phyloP scores from a whole-genome alignment of 1,140 invertebrate genomes.

The Drosophila orosa region DNA sequence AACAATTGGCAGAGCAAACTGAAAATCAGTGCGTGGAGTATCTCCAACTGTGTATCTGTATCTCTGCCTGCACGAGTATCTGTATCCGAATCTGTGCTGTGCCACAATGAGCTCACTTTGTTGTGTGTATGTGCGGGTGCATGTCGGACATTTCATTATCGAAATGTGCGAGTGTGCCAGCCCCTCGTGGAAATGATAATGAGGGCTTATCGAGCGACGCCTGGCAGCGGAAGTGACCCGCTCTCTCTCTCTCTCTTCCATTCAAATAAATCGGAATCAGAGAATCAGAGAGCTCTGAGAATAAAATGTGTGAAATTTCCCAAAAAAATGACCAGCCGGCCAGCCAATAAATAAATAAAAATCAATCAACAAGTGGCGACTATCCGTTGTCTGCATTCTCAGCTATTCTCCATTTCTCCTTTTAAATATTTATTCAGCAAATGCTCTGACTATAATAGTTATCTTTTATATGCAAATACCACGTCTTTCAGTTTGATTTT shows the following conservation, averaged over 20 bases:
- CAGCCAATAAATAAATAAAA: slow-evolving; percentile 62
- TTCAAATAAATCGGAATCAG: slow-evolving; percentile 41
- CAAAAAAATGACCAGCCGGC: slow-evolving; percentile 1
- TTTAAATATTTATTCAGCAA: not conserved
- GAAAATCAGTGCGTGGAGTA: slow-evolving; percentile 75
- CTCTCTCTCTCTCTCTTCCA: slow-evolving; percentile 29
- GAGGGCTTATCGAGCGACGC: slow-evolving; percentile 66
- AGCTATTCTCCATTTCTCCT: not conserved
- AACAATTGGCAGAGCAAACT: slow-evolving; percentile 71
- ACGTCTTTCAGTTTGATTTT: not conserved
- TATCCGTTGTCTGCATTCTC: not conserved
- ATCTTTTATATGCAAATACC: not conserved
- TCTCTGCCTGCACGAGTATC: slow-evolving; percentile 31
- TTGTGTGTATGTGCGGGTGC: slow-evolving; percentile 69
- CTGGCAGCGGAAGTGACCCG: slow-evolving; percentile 35
- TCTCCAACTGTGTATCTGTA: slow-evolving; percentile 53
- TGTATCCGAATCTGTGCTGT: slow-evolving; percentile 29
- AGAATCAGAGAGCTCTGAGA: not conserved
- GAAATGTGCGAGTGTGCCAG: slow-evolving; percentile 40
- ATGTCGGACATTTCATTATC: slow-evolving; percentile 79
- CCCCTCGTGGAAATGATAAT: slow-evolving; percentile 67
- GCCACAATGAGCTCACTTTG: slow-evolving; percentile 77
- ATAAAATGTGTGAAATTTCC: slow-evolving; percentile 36
- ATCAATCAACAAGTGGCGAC: slow-evolving; percentile 76
- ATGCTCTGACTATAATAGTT: not conserved